Evolutionary conservation across 2,797 vertebrate genomes (phyloP), one percentile per base, ranked within the genome.

Genomic region (Halcyon smyrnensis): DNA sequence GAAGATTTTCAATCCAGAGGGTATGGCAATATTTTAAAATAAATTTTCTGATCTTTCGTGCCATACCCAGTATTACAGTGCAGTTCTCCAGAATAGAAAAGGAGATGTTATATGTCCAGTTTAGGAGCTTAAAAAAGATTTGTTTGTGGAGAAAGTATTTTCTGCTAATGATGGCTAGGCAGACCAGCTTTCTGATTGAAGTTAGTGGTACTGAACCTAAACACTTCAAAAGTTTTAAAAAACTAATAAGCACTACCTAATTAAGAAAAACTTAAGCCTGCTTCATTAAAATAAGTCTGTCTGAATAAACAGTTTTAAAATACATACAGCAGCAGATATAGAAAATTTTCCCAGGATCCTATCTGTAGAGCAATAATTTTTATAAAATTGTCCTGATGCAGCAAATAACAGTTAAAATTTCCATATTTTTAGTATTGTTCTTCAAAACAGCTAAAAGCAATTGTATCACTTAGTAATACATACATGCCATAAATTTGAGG

Each of bases 391-490:
- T 73, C 50, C 39, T 90, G 56, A 48, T 64, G 32, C 18, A 71
- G 21, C 23, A 84, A 81, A 64, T 81, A 82, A 27, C 79, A 81
- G 59, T 11, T 28, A 56, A 70, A 46, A 69, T 39, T 14, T 53
- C 39, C 51, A 65, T 6, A 2, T 87, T 65, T 89, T 77, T 85
- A 89, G 79, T 53, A 45, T 70, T 74, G 79, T 92, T 90, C 39
- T 95, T 96, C 82, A 94, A 95, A 97, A 96, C 51, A 96, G 91
- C 87, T 96, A 83, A 39, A 90, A 90, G 48, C 68, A 87, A 76
- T 92, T 87, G 30, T 12, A 12, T 93, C 48, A 30, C 73, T 79
- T 45, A 50, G 93, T 91, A 96, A 87, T 84, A 83, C 36, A 88
- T 87, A 93, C 43, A 74, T 77, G 45, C 50, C 34, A 27, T 91